Evolutionary conservation across 2,797 vertebrate species (phyloP).

Genomic region (Pangasius djambal): DNA sequence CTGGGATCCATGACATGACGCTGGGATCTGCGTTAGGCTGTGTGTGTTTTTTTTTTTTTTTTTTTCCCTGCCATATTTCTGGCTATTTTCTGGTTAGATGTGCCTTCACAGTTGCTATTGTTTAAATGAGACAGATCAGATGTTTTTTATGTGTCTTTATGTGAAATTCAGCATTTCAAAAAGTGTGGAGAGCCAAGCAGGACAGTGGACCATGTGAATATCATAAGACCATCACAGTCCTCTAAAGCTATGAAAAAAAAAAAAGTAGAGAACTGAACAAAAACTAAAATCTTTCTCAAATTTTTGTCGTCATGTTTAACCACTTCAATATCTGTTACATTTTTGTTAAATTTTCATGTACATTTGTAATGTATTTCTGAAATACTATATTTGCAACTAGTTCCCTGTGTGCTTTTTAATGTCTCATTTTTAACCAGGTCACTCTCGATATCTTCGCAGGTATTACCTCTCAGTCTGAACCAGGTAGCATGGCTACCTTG

Average conservation of each 20-base stretch:
- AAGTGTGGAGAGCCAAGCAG: background rate
- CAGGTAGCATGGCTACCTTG: background rate
- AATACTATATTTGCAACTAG: background rate
- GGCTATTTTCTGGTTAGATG: background rate
- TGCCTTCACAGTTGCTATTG: background rate
- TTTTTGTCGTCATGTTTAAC: background rate
- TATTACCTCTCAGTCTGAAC: conserved; percentile 22
- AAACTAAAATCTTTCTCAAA: background rate
- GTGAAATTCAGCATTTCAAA: background rate
- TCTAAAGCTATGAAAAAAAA: background rate
- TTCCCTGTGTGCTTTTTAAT: background rate
- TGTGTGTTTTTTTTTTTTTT: background rate
- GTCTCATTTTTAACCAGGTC: conserved; percentile 37
- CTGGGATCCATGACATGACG: too few relatives aligned
- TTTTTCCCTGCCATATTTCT: background rate
- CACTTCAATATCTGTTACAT: background rate
- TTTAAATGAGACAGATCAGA: background rate
- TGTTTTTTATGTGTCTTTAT: background rate
- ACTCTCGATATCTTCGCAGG: conserved; percentile 52
- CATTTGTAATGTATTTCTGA: background rate
- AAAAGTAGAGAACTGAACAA: background rate
- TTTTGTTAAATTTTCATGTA: background rate
- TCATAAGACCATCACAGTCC: background rate
- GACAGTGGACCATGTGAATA: background rate
- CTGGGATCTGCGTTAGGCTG: background rate